Conservation (phyloP, 2,113 vertebrate species). For the Actenoides hombroni region DNA sequence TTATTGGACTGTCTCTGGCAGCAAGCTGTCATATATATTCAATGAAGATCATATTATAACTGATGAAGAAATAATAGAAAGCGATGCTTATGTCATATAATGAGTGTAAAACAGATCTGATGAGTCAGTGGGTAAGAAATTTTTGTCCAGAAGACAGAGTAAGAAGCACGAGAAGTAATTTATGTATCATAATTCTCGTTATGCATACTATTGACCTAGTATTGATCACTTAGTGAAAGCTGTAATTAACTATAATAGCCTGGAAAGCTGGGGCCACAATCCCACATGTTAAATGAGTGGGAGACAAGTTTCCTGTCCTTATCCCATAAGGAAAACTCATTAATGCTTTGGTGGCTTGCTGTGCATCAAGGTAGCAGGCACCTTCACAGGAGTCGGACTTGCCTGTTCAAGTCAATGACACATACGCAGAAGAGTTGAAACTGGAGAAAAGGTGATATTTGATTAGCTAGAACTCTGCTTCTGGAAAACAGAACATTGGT, state of each 20-base stretch:
- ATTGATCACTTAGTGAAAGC: not conserved
- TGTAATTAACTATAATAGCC: not conserved
- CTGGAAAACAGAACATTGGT: not conserved
- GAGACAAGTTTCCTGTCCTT: not conserved
- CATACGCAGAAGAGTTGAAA: not conserved
- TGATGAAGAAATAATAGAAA: not conserved
- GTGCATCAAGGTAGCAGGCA: not conserved
- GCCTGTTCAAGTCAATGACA: constrained; percentile 52
- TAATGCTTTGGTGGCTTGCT: not conserved
- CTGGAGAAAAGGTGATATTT: constrained; percentile 36
- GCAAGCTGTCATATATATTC: not conserved
- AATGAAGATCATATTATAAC: not conserved
- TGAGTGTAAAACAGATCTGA: not conserved
- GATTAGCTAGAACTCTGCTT: constrained; percentile 20
- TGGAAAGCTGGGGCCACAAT: not conserved
- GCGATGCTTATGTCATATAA: not conserved
- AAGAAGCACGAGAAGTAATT: not conserved
- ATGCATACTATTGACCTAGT: not conserved
- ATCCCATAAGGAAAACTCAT: not conserved
- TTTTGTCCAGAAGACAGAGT: not conserved
- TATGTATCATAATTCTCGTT: not conserved
- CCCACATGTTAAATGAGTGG: not conserved
- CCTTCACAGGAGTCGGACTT: not conserved
- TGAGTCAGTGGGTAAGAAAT: not conserved
- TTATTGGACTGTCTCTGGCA: not conserved